Evolutionary conservation across 2,888 invertebrate genomes (phyloP).

Genomic region (Elysia crispata): DNA sequence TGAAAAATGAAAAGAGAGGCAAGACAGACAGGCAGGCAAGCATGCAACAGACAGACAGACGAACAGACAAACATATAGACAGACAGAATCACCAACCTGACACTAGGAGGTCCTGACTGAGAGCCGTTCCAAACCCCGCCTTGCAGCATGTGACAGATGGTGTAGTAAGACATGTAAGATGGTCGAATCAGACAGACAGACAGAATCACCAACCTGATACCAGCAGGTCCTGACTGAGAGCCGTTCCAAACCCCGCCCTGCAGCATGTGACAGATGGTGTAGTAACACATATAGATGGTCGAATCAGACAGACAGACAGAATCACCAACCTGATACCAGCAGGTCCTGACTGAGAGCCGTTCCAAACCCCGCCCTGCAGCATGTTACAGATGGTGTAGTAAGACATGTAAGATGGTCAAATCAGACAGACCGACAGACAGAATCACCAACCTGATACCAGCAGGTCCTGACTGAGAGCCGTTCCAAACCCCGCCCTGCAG

Average conservation of each 20-base stretch:
- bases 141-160: conserved; percentile 94
- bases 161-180: conserved; percentile 99
- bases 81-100: conserved; percentile 76
- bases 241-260: conserved; percentile 89
- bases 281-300: conserved; percentile 98
- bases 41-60: no score
- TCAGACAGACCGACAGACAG: no score
- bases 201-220: conserved; percentile 77
- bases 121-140: conserved; percentile 85
- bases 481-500: conserved; percentile 90
- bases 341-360: conserved; percentile 77
- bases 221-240: conserved; percentile 76
- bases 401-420: conserved; percentile 98
- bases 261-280: conserved; percentile 94
- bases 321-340: conserved; percentile 78
- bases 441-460: conserved; percentile 78
- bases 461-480: conserved; percentile 77
- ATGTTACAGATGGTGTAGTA: conserved; percentile 96
- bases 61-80: no score
- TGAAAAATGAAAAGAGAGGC: no score
- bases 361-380: conserved; percentile 90
- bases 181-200: conserved; percentile 98
- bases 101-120: conserved; percentile 77
- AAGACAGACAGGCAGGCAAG: no score
- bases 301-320: conserved; percentile 95